These are phyloP conservation scores for Lasioglossum pauxillum DNA, from an alignment of 2,888 invertebrate genomes.

Conservation along the genomic window DNA sequence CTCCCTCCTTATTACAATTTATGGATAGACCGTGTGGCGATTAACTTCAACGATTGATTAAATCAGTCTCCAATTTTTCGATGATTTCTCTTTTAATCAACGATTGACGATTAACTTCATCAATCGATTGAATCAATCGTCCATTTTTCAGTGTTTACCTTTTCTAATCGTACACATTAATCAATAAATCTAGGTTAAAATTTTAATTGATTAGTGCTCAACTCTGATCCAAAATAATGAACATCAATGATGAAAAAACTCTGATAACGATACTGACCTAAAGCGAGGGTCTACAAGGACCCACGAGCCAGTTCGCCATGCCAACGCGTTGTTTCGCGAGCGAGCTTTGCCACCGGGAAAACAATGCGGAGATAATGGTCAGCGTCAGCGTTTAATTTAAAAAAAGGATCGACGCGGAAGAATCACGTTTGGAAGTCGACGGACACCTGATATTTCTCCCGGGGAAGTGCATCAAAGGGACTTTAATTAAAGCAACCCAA, in stretches of 20 bases:
- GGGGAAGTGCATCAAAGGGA: slow-evolving; percentile 7
- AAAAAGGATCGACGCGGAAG: not conserved
- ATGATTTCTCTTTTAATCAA: too few relatives aligned
- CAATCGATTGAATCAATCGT: too few relatives aligned
- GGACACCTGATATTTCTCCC: slow-evolving; percentile 31
- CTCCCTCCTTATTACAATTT: too few relatives aligned
- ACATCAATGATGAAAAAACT: too few relatives aligned
- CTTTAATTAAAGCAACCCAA: slow-evolving; percentile 47
- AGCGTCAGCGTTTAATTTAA: slow-evolving; percentile 22
- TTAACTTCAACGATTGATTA: too few relatives aligned
- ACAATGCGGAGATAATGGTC: slow-evolving; percentile 4
- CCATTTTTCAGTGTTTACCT: too few relatives aligned
- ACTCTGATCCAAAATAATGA: not conserved
- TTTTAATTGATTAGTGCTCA: too few relatives aligned
- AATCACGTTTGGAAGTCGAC: slow-evolving; percentile 8
- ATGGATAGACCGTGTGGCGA: too few relatives aligned
- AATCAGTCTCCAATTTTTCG: too few relatives aligned
- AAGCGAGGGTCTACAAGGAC: not conserved
- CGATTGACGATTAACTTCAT: too few relatives aligned
- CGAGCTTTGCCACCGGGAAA: not conserved
- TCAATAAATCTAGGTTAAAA: too few relatives aligned
- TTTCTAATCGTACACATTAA: too few relatives aligned
- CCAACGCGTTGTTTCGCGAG: not conserved
- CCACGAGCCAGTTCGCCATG: not conserved
- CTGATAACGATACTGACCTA: not conserved